Conservation (phyloP, 2,113 vertebrate genomes). For the Heterotis niloticus region DNA sequence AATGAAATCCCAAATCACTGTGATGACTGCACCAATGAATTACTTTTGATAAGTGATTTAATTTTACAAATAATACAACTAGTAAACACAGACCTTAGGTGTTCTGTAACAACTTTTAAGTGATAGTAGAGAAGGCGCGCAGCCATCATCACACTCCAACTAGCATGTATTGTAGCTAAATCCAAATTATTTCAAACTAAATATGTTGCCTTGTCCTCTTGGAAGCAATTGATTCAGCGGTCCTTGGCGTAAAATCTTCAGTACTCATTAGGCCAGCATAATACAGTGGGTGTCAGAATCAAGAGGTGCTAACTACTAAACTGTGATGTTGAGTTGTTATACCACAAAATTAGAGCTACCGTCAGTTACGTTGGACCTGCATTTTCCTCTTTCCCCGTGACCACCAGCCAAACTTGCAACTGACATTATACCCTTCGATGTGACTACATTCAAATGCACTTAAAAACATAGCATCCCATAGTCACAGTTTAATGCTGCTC, state of each 20-base stretch:
- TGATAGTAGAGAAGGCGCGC: conserved; percentile 22
- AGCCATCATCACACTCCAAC: conserved; percentile 20
- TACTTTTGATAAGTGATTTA: background rate
- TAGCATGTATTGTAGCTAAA: conserved; percentile 22
- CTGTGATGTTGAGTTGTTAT: conserved; percentile 15
- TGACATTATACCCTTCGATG: no score
- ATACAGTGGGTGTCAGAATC: conserved; percentile 28
- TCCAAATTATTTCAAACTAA: conserved; percentile 33
- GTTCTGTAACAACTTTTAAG: conserved; percentile 15
- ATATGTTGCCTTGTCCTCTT: conserved; percentile 19
- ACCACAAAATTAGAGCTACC: background rate
- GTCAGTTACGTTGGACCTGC: background rate
- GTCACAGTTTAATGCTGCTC: no score
- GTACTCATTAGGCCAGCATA: conserved; percentile 28
- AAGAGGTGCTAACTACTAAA: conserved; percentile 30
- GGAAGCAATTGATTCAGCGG: conserved; percentile 27
- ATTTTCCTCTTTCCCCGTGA: background rate
- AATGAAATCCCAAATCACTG: background rate
- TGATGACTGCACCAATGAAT: background rate
- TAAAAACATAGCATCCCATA: no score
- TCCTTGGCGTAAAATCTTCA: conserved; percentile 29
- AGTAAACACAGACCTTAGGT: conserved; percentile 6
- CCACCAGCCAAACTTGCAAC: background rate
- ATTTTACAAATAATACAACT: background rate
- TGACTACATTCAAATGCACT: no score